Percentiles rank a stretch among this genome's conserved stretches.
phyloP scores from a whole-genome alignment of 2,113 vertebrate genomes.

The Varanus komodoensis region DNA sequence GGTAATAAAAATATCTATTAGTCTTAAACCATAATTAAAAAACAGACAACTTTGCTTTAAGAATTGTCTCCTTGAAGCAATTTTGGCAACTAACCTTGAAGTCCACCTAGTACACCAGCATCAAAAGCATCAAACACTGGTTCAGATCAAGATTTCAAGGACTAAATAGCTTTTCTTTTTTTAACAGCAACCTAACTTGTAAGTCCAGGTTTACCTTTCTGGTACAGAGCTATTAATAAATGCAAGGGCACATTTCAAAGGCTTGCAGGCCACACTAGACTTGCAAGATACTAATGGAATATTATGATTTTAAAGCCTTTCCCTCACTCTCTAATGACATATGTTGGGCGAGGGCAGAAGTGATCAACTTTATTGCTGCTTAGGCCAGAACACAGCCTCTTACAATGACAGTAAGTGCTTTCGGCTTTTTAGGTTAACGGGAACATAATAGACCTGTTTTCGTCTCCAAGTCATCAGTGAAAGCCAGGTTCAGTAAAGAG shows the following conservation, averaged over 20 bases:
- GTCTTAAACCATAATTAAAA: background rate
- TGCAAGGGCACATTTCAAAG: constrained; percentile 43
- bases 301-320: constrained; percentile 55
- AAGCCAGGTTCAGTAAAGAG: constrained; percentile 54
- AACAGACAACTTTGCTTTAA: background rate
- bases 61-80: background rate
- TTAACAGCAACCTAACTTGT: background rate
- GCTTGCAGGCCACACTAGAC: constrained; percentile 13
- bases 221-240: constrained; percentile 62
- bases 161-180: background rate
- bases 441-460: constrained; percentile 56
- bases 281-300: constrained; percentile 40
- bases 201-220: constrained; percentile 36
- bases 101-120: background rate
- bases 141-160: background rate
- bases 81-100: background rate
- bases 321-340: constrained; percentile 57
- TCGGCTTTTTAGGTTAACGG: constrained; percentile 62
- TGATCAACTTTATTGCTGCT: constrained; percentile 42
- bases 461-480: constrained; percentile 39
- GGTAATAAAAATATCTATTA: background rate
- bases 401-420: constrained; percentile 64
- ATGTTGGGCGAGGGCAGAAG: constrained; percentile 53
- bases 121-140: background rate
- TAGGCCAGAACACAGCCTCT: constrained; percentile 47